Base-by-base conservation (phyloP, 2,113 vertebrate species). In the Nycticorax nycticorax region DNA sequence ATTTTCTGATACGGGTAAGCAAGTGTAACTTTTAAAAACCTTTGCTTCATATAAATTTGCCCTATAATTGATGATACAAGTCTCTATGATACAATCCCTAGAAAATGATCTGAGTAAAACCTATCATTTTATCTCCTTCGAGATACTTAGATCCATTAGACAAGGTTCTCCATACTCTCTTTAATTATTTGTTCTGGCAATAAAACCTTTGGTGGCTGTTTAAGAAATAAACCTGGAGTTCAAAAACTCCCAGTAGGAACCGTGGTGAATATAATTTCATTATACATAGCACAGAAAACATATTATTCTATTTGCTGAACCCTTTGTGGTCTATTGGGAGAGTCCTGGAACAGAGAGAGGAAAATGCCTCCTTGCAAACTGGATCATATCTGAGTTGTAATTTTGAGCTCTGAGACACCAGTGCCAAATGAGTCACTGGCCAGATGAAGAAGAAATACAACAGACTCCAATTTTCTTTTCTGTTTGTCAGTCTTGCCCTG, bases 141-240 rank as follows among this genome's bases (percentile, higher is more conserved):
- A 87, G 77, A 74, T 82, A 43, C 50, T 72, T 82, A 59, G 26
- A 88, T 78, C 47, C 76, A 87, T 95, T 82, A 96, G 77, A 88
- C 30, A 88, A 85, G 27, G 33, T 87, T 82, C 68, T 81, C 43
- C 53, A 59, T 59, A 92, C 52, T 90, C 28, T 79, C 67, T 91
- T 89, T 95, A 92, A 95, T 92, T 95, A 94, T 93, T 94, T 92
- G 69, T 72, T 96, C 91, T 93, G 78, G 78, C 45, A 96, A 76
- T 60, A 85, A 91, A 96, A 73, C 53, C 66, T 91, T 79, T 0
- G 2, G 57, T 75, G 64, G 3, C 50, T 95, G 86, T 90, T 92
- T 93, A 93, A 93, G 86, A 93, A 91, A 93, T 84, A 89, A 95
- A 81, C 24, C 45, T 43, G 45, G 57, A 95, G 76, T 73, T 89